These are phyloP conservation scores for Lonchura striata DNA, from an alignment of 2,113 vertebrate genomes.

Conservation along the genomic window DNA sequence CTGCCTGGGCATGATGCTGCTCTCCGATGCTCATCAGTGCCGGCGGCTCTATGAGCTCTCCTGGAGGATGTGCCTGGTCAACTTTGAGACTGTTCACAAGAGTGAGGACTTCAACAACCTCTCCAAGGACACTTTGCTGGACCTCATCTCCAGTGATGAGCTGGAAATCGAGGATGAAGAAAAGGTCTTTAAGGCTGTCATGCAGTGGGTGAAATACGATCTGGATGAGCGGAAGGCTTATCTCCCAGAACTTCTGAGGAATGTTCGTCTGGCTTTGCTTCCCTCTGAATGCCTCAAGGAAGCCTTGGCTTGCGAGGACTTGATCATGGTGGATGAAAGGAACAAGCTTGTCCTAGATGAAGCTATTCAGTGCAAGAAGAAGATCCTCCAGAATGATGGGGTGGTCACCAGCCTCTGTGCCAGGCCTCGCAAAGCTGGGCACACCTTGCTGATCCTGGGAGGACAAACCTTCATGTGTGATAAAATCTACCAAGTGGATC, in stretches of 20 bases:
- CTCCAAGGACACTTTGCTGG: constrained; percentile 88
- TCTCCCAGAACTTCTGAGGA: constrained; percentile 85
- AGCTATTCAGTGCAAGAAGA: constrained; percentile 88
- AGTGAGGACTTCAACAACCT: constrained; percentile 89
- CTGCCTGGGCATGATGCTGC: constrained; percentile 93
- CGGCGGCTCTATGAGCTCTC: constrained; percentile 88
- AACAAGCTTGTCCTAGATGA: constrained; percentile 86
- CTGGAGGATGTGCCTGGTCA: constrained; percentile 91
- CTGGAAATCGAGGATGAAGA: constrained; percentile 92
- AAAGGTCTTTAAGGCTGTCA: constrained; percentile 86
- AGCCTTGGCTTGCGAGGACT: constrained; percentile 84
- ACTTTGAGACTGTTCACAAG: constrained; percentile 86
- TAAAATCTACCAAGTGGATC: constrained; percentile 96
- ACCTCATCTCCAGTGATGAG: constrained; percentile 91
- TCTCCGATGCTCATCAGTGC: constrained; percentile 94
- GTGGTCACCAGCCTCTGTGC: constrained; percentile 89
- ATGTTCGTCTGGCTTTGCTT: constrained; percentile 87
- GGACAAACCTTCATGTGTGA: constrained; percentile 98
- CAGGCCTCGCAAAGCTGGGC: constrained; percentile 90
- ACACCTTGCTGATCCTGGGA: constrained; percentile 90
- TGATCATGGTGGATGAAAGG: constrained; percentile 83
- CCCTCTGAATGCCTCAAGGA: constrained; percentile 87
- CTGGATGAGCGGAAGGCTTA: constrained; percentile 77
- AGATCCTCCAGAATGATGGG: constrained; percentile 87
- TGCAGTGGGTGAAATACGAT: constrained; percentile 88